These are phyloP conservation scores for Gallinago nigripennis DNA, from an alignment of 2,797 vertebrate species.

Conservation along the genomic window DNA sequence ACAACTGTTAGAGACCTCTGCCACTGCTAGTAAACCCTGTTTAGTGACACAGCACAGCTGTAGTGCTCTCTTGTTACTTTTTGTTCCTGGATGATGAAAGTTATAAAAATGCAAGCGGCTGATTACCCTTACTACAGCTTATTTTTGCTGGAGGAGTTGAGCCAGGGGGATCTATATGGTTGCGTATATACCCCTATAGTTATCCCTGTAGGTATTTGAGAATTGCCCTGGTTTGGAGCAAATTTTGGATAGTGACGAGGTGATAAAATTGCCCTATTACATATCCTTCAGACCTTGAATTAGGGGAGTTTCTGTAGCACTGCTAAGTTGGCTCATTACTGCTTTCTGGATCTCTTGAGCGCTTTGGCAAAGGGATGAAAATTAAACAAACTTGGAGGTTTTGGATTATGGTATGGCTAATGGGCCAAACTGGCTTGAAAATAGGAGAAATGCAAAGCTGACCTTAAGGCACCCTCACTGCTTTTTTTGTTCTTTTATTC, in stretches of 20 bases:
- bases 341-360: neutral
- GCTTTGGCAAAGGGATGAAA: neutral
- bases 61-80: neutral
- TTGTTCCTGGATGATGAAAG: neutral
- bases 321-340: neutral
- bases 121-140: neutral
- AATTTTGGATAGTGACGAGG: neutral
- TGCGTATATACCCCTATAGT: fast-evolving
- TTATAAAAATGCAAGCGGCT: neutral
- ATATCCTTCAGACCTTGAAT: neutral
- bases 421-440: neutral
- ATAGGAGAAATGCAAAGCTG: neutral
- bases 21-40: neutral
- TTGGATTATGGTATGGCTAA: neutral
- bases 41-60: neutral
- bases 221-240: neutral
- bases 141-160: neutral
- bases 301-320: neutral
- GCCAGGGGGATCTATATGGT: fast-evolving
- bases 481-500: neutral
- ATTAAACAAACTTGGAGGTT: neutral
- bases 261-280: fast-evolving
- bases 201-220: neutral
- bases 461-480: neutral
- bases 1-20: neutral